Percentiles rank a stretch among this genome's conserved stretches.
phyloP scores from a whole-genome alignment of 2,888 invertebrate species.

The Aporophyla lueneburgensis region DNA sequence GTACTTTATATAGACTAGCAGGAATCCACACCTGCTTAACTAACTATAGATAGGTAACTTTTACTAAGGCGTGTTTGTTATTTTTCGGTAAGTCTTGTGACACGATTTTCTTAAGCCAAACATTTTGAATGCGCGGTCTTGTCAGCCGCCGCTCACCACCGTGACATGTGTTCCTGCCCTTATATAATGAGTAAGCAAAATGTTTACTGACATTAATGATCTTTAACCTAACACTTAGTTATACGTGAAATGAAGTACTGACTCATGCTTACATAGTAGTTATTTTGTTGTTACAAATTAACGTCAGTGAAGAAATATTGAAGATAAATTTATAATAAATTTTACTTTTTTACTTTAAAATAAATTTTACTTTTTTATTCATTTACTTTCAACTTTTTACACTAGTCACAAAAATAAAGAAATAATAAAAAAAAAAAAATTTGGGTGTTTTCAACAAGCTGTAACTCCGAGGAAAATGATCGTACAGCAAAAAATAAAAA shows the following conservation, averaged over 20 bases:
- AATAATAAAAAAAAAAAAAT: too few relatives aligned
- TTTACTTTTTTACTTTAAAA: too few relatives aligned
- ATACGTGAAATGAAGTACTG: conserved; percentile 27
- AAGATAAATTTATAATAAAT: too few relatives aligned
- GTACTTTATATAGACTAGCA: too few relatives aligned
- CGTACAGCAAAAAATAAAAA: too few relatives aligned
- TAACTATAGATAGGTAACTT: too few relatives aligned
- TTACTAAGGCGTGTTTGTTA: background rate
- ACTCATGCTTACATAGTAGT: background rate
- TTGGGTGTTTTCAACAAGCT: too few relatives aligned
- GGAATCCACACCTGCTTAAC: too few relatives aligned
- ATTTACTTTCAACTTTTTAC: too few relatives aligned
- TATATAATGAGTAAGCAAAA: conserved; percentile 30
- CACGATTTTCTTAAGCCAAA: background rate
- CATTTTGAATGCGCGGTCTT: background rate
- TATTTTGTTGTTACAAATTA: background rate
- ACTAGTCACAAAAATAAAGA: too few relatives aligned
- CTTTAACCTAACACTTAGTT: conserved; percentile 18
- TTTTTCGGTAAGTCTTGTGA: background rate
- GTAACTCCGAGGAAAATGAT: too few relatives aligned
- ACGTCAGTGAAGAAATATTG: background rate
- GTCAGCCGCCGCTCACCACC: background rate
- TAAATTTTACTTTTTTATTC: too few relatives aligned
- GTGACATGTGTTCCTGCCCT: conserved; percentile 4
- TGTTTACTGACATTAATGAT: conserved; percentile 20